A percentile compares a stretch with the other conserved stretches of the same genome.
Evolutionary conservation across 2,888 invertebrate species (phyloP).

Genomic region (Caenorhabditis sp.): DNA sequence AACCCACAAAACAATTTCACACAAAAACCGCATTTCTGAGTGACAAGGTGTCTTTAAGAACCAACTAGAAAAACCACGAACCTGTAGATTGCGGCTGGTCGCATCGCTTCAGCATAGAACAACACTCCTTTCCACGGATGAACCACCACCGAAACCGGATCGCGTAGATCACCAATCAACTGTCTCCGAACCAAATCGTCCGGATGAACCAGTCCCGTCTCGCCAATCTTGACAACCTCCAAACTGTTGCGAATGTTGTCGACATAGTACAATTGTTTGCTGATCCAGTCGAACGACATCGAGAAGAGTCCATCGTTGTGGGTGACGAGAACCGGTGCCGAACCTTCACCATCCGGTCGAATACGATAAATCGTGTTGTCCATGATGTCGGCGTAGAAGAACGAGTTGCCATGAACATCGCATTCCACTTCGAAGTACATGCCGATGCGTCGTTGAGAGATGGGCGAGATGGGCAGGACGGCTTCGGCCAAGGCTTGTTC

Average conservation of each 20-base stretch:
- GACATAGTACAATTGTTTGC: slow-evolving; percentile 92
- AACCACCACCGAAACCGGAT: slow-evolving; percentile 93
- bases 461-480: slow-evolving; percentile 85
- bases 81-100: slow-evolving; percentile 90
- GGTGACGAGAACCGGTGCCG: slow-evolving; percentile 81
- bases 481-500: slow-evolving; percentile 86
- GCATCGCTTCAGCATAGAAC: slow-evolving; percentile 91
- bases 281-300: slow-evolving; percentile 91
- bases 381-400: slow-evolving; percentile 96
- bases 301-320: slow-evolving; percentile 97
- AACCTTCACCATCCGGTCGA: slow-evolving; percentile 68
- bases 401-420: slow-evolving; percentile 77
- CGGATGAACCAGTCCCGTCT: slow-evolving; percentile 63
- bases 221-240: slow-evolving; percentile 74
- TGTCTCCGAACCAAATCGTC: slow-evolving; percentile 68
- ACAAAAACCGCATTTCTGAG: no score
- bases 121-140: slow-evolving; percentile 89
- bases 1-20: no score
- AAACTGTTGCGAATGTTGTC: slow-evolving; percentile 91
- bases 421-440: slow-evolving; percentile 73
- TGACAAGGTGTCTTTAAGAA: no score
- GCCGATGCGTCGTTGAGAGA: slow-evolving; percentile 88
- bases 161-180: slow-evolving; percentile 75
- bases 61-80: no score
- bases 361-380: slow-evolving; percentile 76